phyloP scores from a whole-genome alignment of 1,140 invertebrate genomes.

The Solenopsis fugax region DNA sequence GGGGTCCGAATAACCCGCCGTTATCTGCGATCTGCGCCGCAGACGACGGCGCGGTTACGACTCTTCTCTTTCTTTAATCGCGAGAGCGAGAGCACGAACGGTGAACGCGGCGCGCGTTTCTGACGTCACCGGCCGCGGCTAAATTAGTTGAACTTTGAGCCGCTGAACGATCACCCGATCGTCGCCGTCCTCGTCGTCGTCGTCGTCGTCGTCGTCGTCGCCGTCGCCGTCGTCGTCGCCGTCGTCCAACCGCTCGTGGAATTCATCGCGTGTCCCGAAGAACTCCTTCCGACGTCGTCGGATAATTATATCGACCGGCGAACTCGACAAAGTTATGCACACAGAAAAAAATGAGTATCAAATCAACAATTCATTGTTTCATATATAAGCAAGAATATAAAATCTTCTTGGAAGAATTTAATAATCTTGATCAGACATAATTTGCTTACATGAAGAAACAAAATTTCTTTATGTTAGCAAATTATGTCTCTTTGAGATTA shows the following conservation, averaged over 20 bases:
- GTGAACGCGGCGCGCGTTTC: conserved; percentile 63
- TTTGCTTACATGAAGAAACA: no score
- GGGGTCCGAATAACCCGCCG: background rate
- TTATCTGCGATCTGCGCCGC: conserved; percentile 42
- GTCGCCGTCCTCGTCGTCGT: conserved; percentile 20
- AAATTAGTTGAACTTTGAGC: conserved; percentile 82
- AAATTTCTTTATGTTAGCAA: no score
- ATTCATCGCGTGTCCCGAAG: background rate
- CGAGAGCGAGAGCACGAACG: conserved; percentile 38
- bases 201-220: background rate
- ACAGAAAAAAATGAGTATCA: no score
- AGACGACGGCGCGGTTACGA: conserved; percentile 27
- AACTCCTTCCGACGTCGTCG: background rate
- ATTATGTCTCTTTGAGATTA: no score
- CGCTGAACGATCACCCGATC: conserved; percentile 78
- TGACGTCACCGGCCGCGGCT: conserved; percentile 75
- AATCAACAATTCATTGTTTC: no score
- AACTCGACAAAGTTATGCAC: background rate
- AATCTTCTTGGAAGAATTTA: no score
- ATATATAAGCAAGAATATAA: no score
- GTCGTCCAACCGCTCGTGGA: background rate
- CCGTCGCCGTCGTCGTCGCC: no score
- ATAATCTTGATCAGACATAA: no score
- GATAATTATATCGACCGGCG: conserved; percentile 37
- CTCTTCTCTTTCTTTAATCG: conserved; percentile 45